These are phyloP conservation scores for Drosophila seclusa DNA, from an alignment of 2,888 invertebrate genomes.

Conservation along the genomic window DNA sequence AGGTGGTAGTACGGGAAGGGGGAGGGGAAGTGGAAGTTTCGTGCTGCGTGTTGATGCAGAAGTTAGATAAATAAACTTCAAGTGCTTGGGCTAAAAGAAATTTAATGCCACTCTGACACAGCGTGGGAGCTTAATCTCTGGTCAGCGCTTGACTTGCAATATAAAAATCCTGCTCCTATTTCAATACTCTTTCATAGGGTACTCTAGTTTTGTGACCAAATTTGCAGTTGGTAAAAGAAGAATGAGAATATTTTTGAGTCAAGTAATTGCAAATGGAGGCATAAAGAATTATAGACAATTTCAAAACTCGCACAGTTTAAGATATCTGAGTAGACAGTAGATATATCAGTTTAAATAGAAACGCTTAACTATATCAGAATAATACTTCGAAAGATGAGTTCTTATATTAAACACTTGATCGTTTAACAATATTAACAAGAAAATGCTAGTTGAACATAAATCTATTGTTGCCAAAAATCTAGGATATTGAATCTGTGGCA, in stretches of 20 bases:
- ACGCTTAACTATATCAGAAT: background rate
- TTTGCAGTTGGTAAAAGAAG: background rate
- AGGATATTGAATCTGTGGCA: constrained; percentile 5
- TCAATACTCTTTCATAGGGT: background rate
- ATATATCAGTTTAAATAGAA: no score
- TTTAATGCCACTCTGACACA: constrained; percentile 51
- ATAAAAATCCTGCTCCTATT: constrained; percentile 13
- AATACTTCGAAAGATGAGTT: background rate
- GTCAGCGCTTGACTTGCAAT: constrained; percentile 13
- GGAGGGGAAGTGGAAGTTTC: constrained; percentile 1
- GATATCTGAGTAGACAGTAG: background rate
- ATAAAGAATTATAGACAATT: background rate
- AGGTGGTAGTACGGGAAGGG: background rate
- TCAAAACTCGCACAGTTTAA: background rate
- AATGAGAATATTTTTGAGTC: background rate
- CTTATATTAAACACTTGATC: background rate
- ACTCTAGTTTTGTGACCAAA: background rate
- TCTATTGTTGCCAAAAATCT: background rate
- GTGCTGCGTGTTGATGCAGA: constrained; percentile 76
- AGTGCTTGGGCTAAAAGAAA: constrained; percentile 45
- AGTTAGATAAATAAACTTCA: constrained; percentile 79
- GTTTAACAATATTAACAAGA: background rate
- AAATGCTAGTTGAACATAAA: background rate
- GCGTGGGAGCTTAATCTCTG: constrained; percentile 56
- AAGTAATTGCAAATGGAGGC: background rate